phyloP scores from a whole-genome alignment of 2,797 vertebrate genomes.

The Gadopsis marmoratus region DNA sequence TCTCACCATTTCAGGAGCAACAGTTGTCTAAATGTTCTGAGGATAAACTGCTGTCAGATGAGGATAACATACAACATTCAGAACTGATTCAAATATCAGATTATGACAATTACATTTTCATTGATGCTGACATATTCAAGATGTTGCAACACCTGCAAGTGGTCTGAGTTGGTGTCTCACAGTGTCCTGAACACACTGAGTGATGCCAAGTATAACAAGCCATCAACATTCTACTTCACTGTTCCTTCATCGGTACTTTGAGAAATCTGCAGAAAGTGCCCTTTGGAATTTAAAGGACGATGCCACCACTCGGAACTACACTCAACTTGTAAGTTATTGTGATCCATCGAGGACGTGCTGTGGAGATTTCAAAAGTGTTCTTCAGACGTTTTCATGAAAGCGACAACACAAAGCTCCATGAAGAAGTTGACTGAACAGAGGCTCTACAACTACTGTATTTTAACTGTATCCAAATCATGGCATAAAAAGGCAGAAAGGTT shows the following conservation, averaged over 20 bases:
- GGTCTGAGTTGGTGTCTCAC: constrained; percentile 28
- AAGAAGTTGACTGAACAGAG: constrained; percentile 44
- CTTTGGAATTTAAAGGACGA: constrained; percentile 8
- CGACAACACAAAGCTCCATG: constrained; percentile 16
- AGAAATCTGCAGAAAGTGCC: no score
- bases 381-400: constrained; percentile 49
- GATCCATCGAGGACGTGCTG: constrained; percentile 52
- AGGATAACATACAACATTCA: no score
- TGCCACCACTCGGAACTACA: constrained; percentile 25
- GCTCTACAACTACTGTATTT: constrained; percentile 50
- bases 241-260: no score
- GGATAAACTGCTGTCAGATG: no score
- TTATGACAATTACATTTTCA: no score
- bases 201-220: constrained; percentile 29
- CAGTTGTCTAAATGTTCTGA: no score
- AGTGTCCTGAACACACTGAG: constrained; percentile 22
- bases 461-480: constrained; percentile 9
- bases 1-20: no score
- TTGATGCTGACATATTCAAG: constrained; percentile 50
- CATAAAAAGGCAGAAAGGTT: constrained; percentile 27
- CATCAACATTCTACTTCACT: constrained; percentile 21
- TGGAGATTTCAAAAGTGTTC: constrained; percentile 51
- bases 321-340: constrained; percentile 44
- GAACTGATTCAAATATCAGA: not conserved
- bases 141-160: constrained; percentile 50